These are phyloP conservation scores for Drosophila eohydei DNA, from an alignment of 2,888 invertebrate genomes.

Conservation along the genomic window DNA sequence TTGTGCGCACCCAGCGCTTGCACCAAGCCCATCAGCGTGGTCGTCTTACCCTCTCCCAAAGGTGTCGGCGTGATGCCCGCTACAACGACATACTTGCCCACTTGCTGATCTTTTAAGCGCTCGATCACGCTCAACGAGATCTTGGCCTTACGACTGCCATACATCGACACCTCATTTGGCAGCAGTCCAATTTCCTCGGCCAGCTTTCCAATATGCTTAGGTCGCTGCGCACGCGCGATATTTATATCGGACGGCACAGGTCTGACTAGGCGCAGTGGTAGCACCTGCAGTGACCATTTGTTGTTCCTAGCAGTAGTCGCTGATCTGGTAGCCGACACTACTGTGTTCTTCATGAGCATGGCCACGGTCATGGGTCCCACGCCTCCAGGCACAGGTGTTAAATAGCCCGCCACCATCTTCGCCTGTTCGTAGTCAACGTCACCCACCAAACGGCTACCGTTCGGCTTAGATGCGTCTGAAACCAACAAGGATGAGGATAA, in stretches of 20 bases:
- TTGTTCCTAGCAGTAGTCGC: slow-evolving; percentile 86
- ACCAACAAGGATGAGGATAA: background rate
- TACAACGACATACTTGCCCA: slow-evolving; percentile 97
- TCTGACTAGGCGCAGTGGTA: slow-evolving; percentile 87
- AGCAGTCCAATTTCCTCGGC: slow-evolving; percentile 94
- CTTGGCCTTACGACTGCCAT: slow-evolving; percentile 98
- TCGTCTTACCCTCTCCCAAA: slow-evolving; percentile 99
- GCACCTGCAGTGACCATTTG: slow-evolving; percentile 90
- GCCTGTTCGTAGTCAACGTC: slow-evolving; percentile 96
- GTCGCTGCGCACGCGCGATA: slow-evolving; percentile 94
- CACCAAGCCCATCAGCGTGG: slow-evolving; percentile 95
- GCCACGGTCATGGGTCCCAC: slow-evolving; percentile 99
- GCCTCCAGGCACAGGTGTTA: slow-evolving; percentile 98
- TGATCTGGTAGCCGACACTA: slow-evolving; percentile 90
- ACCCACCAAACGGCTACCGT: slow-evolving; percentile 94
- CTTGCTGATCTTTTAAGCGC: slow-evolving; percentile 88
- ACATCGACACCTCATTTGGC: slow-evolving; percentile 93
- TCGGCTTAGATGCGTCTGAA: slow-evolving; percentile 90
- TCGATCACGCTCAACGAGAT: slow-evolving; percentile 92
- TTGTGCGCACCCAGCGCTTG: slow-evolving; percentile 96
- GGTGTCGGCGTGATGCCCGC: slow-evolving; percentile 99
- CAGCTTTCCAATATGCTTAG: slow-evolving; percentile 92
- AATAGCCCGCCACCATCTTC: slow-evolving; percentile 91
- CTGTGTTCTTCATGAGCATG: slow-evolving; percentile 98
- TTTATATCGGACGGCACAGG: slow-evolving; percentile 97